Evolutionary conservation across 2,888 invertebrate species (phyloP).

Genomic region (Drosophila falleni): DNA sequence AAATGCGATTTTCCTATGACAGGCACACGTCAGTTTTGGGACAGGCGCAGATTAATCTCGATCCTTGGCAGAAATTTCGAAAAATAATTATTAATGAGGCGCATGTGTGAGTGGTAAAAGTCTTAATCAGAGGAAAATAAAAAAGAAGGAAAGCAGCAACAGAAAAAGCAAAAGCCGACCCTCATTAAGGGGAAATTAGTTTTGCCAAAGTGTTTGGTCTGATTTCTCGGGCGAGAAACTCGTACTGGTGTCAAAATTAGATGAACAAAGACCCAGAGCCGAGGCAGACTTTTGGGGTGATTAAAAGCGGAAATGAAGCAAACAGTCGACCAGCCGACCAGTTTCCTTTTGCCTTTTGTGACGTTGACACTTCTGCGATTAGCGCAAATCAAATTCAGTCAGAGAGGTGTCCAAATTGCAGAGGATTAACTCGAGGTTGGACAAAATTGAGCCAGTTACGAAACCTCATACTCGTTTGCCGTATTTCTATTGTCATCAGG

Average conservation of each 20-base stretch:
- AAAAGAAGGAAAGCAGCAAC: slow-evolving; percentile 21
- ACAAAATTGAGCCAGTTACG: slow-evolving; percentile 34
- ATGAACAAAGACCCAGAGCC: slow-evolving; percentile 53
- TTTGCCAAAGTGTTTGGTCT: slow-evolving; percentile 56
- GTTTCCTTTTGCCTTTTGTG: slow-evolving; percentile 34
- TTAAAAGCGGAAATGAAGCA: slow-evolving; percentile 76
- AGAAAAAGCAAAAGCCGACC: slow-evolving; percentile 56
- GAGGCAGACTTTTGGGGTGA: slow-evolving; percentile 56
- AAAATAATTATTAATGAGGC: slow-evolving; percentile 79
- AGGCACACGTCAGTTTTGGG: slow-evolving; percentile 74
- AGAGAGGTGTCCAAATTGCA: slow-evolving; percentile 78
- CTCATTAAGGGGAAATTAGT: slow-evolving; percentile 84
- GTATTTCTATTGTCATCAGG: slow-evolving; percentile 11
- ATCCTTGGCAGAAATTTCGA: slow-evolving; percentile 49
- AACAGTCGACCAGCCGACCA: slow-evolving; percentile 37
- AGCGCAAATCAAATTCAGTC: slow-evolving; percentile 71
- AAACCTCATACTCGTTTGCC: background rate
- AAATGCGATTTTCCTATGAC: slow-evolving; percentile 65
- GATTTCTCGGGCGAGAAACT: slow-evolving; percentile 31
- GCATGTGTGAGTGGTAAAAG: slow-evolving; percentile 68
- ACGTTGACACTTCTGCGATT: slow-evolving; percentile 76
- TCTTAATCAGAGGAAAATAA: slow-evolving; percentile 55
- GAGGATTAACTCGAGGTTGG: slow-evolving; percentile 48
- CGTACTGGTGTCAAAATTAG: slow-evolving; percentile 61
- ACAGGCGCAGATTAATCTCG: slow-evolving; percentile 76